Base-by-base conservation (phyloP, 2,113 vertebrate species). In the Ammospiza caudacuta region DNA sequence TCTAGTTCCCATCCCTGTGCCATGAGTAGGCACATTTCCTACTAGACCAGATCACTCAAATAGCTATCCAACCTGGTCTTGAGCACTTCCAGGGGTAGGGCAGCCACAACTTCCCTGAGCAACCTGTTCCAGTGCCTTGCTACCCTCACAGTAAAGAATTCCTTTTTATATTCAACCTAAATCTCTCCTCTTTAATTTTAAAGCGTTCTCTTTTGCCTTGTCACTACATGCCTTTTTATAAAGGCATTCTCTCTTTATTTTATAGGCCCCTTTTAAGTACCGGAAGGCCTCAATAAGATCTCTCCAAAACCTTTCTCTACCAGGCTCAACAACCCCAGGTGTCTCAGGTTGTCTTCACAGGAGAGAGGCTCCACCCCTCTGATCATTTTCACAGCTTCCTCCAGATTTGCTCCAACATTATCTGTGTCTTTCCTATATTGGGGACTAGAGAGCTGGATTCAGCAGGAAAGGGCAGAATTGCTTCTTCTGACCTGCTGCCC, bases 51-150 rank as follows among this genome's bases (percentile, higher is more conserved):
- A 24, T 29, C 0, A 1, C 41, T 70, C 41, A 47, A 57, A 49
- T 7, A 29, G 13, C n/a, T 23, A 1, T 41, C 20, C 49, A 29
- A 5, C 75, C 24, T 25, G 20, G 16, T 41, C n/a, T 51, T 31
- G 7, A 22, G 15, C 66, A 12, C 20, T 63, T 29, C 29, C 29
- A 25, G 24, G 24, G 5, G 5, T 2, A 39, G 24, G 12, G 9
- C 41, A 55, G 57, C 12, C 39, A 62, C 57, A 69, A 5, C 19
- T 62, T 55, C 28, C 16, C 15, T 39, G 24, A 10, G 10, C 33
- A 70, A 17, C 8, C 6, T 21, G 6, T 63, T 55, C 49, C 29
- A 47, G 24, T 6, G 7, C 24, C 20, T 41, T 1, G 0, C 13
- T 15, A 35, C 11, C 24, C 16, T 62, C n/a, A 25, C 5, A 46